A percentile compares a stretch with the other conserved stretches of the same genome.
These are phyloP conservation scores for Symphodus melops DNA, from an alignment of 2,113 vertebrate species.

Conservation along the genomic window DNA sequence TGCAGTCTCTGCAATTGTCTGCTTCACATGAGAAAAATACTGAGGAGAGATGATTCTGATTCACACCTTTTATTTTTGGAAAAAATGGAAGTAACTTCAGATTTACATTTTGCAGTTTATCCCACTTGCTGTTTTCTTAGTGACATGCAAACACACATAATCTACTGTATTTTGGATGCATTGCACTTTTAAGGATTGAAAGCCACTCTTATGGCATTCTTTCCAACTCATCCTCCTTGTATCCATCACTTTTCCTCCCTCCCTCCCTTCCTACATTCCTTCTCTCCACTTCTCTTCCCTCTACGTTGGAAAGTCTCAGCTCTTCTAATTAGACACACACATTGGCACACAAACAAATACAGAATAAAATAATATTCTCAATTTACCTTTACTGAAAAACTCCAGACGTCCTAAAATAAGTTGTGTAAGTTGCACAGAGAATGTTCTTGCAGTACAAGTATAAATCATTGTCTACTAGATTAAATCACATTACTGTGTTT, in stretches of 20 bases:
- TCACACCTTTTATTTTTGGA: slow-evolving; percentile 27
- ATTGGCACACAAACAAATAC: background rate
- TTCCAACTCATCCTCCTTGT: slow-evolving; percentile 10
- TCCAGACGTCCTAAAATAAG: background rate
- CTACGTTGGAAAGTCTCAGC: background rate
- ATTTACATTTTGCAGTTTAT: background rate
- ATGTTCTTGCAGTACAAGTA: background rate
- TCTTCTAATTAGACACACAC: background rate
- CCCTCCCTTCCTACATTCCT: slow-evolving; percentile 1
- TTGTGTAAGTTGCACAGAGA: background rate
- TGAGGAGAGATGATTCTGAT: background rate
- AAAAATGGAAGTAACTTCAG: slow-evolving; percentile 30
- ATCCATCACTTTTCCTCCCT: slow-evolving; percentile 6
- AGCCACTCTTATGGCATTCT: background rate
- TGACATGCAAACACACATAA: background rate
- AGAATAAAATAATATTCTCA: background rate
- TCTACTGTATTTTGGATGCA: background rate
- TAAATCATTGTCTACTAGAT: too few species aligned
- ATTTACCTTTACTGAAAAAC: background rate
- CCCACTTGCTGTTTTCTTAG: background rate
- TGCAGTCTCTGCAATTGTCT: background rate
- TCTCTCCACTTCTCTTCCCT: background rate
- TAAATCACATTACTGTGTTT: slow-evolving; percentile 1
- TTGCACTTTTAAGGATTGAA: background rate
- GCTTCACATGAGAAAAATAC: slow-evolving; percentile 10